A percentile compares a stretch with the other conserved stretches of the same genome.
phyloP scores from a whole-genome alignment of 2,113 vertebrate genomes.

The Muscicapa adusta region DNA sequence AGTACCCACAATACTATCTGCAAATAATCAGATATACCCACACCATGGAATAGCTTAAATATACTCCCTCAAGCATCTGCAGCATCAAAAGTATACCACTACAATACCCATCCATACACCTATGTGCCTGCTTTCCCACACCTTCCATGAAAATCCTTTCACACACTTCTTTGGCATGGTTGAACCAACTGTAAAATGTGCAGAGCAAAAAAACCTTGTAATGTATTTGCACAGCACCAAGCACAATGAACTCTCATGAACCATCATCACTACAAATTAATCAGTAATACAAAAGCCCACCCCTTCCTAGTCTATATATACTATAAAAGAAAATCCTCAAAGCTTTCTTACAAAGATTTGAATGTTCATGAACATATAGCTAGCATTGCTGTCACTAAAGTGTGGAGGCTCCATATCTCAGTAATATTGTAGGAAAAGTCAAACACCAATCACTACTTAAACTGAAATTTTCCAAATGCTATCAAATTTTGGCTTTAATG shows the following conservation, averaged over 20 bases:
- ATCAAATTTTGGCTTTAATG: constrained; percentile 33
- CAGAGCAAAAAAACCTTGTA: neutral
- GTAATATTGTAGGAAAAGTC: neutral
- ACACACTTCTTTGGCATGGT: neutral
- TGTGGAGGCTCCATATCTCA: neutral
- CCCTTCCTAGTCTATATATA: neutral
- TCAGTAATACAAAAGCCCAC: neutral
- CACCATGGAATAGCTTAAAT: neutral
- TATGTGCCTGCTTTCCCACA: neutral
- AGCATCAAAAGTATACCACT: neutral
- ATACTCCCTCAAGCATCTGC: neutral
- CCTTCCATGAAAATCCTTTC: neutral
- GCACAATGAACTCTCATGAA: neutral
- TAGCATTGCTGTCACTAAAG: neutral
- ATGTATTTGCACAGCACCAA: neutral
- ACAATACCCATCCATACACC: neutral
- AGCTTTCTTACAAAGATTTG: neutral
- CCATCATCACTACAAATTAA: neutral
- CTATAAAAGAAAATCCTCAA: neutral
- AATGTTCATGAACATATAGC: neutral
- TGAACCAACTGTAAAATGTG: neutral
- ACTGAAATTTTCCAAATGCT: neutral
- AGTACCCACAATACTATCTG: neutral
- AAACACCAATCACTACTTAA: neutral
- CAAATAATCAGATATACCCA: neutral